Percentiles rank a stretch among this genome's conserved stretches.
Conservation (phyloP, 2,888 invertebrate genomes). For the Steinernema hermaphroditum region DNA sequence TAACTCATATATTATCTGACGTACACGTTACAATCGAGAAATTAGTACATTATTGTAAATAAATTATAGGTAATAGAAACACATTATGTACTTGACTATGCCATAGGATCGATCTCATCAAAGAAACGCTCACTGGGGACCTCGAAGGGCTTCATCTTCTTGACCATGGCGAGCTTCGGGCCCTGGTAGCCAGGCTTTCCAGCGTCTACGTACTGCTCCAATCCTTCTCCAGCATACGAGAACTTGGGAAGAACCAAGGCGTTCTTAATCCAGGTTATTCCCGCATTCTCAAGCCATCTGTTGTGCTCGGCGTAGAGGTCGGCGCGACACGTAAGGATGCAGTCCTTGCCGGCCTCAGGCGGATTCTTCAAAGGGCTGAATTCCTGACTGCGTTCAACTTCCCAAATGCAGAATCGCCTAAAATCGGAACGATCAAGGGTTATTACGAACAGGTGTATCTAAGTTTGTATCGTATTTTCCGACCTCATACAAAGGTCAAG, state of each 20-base stretch:
- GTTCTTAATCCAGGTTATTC: not conserved
- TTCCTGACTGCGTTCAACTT: slow-evolving; percentile 86
- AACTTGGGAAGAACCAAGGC: not conserved
- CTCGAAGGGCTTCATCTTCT: not conserved
- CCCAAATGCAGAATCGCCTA: slow-evolving; percentile 82
- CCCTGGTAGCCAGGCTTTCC: not conserved
- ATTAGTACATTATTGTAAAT: too few species aligned
- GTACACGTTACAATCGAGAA: too few species aligned
- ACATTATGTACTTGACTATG: too few species aligned
- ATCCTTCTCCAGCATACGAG: slow-evolving; percentile 7
- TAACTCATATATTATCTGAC: too few species aligned
- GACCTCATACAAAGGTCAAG: slow-evolving; percentile 21
- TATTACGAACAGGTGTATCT: too few species aligned
- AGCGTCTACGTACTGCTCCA: not conserved
- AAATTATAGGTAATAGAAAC: too few species aligned
- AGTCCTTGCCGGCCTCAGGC: slow-evolving; percentile 81
- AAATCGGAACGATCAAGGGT: too few species aligned
- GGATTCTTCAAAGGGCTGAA: slow-evolving; percentile 96
- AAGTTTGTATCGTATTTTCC: slow-evolving; percentile 6
- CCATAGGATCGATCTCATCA: too few species aligned
- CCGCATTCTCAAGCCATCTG: not conserved
- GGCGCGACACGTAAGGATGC: slow-evolving; percentile 75
- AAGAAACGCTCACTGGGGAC: not conserved
- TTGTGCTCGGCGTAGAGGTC: slow-evolving; percentile 39
- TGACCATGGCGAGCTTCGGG: not conserved